These are phyloP conservation scores for Cheilosia urbana DNA, from an alignment of 2,888 invertebrate genomes.

Conservation along the genomic window DNA sequence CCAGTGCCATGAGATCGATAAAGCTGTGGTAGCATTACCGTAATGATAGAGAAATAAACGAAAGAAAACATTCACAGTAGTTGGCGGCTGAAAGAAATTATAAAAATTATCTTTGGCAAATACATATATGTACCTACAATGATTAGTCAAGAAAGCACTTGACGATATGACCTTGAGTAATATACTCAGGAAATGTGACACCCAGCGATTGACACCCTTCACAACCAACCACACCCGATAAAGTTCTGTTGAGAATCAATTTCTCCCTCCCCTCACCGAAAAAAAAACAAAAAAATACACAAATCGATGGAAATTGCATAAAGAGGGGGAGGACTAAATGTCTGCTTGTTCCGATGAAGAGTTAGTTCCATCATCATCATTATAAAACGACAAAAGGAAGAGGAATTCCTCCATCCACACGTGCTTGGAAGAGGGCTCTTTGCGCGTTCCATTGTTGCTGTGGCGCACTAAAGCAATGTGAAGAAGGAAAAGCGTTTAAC, in stretches of 20 bases:
- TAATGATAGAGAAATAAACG: neutral
- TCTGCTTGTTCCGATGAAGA: slow-evolving; percentile 17
- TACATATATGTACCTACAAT: slow-evolving; percentile 21
- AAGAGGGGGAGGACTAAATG: slow-evolving; percentile 34
- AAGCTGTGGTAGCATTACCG: slow-evolving; percentile 27
- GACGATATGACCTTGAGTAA: slow-evolving; percentile 58
- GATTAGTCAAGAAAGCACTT: slow-evolving; percentile 11
- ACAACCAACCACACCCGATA: neutral
- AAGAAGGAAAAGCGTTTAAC: slow-evolving; percentile 5
- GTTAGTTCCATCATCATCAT: slow-evolving; percentile 9
- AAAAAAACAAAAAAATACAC: neutral
- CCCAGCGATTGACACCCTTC: neutral
- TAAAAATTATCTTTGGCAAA: slow-evolving; percentile 59
- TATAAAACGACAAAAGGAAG: neutral
- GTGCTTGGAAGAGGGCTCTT: slow-evolving; percentile 37
- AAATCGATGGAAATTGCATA: slow-evolving; percentile 67
- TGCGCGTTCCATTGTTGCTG: slow-evolving; percentile 21
- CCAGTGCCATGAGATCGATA: slow-evolving; percentile 47
- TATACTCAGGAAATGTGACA: slow-evolving; percentile 47
- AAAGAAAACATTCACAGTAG: neutral
- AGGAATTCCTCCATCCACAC: slow-evolving; percentile 11
- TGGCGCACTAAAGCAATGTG: neutral
- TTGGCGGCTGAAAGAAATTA: slow-evolving; percentile 33
- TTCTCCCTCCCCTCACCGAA: neutral
- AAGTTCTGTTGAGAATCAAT: slow-evolving; percentile 22